These are phyloP conservation scores for Callospermophilus lateralis DNA, from an alignment of 2,113 vertebrate genomes.

Conservation along the genomic window DNA sequence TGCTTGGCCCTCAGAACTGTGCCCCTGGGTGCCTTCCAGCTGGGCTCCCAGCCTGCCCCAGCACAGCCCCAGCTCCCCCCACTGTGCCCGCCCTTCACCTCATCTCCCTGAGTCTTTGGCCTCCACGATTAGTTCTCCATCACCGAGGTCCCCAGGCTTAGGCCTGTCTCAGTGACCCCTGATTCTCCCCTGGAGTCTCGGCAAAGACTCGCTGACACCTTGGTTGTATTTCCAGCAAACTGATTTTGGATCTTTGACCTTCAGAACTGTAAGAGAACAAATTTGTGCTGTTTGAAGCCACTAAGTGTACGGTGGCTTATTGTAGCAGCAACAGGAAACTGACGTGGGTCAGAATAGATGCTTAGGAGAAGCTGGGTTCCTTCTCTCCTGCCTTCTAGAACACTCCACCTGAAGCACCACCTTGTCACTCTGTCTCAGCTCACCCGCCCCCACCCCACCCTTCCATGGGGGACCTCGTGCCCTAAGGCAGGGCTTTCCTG, in stretches of 20 bases:
- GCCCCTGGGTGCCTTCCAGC: neutral
- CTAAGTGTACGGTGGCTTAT: too few relatives aligned
- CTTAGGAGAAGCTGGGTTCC: neutral
- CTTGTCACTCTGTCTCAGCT: neutral
- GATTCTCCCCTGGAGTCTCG: neutral
- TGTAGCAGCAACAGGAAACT: neutral
- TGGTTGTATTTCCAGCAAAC: too few relatives aligned
- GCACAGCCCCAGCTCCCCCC: neutral
- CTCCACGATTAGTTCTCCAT: neutral
- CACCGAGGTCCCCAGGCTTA: neutral
- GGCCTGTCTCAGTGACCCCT: rapidly evolving
- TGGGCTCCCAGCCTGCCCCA: neutral
- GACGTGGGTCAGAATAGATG: neutral
- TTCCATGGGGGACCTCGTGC: neutral
- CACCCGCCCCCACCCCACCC: rapidly evolving
- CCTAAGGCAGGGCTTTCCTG: too few relatives aligned
- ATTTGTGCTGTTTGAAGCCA: neutral
- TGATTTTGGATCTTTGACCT: neutral
- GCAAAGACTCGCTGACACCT: too few relatives aligned
- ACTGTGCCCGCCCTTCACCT: neutral
- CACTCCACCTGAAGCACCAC: neutral
- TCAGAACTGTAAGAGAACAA: neutral
- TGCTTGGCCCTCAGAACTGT: neutral
- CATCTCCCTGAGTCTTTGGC: too few relatives aligned
- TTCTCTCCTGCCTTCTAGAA: neutral